A percentile compares a stretch with the other conserved stretches of the same genome.
Conservation (phyloP, 1,140 invertebrate species). For the Scaptodrosophila lebanonensis region DNA sequence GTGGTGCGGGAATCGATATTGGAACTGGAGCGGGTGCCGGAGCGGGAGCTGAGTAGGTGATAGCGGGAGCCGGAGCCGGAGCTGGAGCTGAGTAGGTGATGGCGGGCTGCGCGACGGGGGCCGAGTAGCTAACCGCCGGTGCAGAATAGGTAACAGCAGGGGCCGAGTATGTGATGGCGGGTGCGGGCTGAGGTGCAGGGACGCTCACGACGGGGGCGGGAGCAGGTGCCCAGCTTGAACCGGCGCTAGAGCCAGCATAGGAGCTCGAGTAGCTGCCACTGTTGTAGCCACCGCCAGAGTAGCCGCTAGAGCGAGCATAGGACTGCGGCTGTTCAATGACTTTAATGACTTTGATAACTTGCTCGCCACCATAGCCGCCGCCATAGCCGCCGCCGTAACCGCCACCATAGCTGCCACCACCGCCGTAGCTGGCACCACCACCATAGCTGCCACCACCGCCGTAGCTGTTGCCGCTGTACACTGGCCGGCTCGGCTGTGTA, state of each 20-base stretch:
- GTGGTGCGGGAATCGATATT: conserved; percentile 34
- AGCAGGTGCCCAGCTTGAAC: conserved; percentile 8
- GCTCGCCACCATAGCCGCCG: conserved; percentile 40
- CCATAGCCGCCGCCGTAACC: conserved; percentile 34
- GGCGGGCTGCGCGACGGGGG: conserved; percentile 16
- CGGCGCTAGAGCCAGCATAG: conserved; percentile 28
- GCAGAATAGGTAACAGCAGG: conserved; percentile 36
- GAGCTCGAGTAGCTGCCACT: conserved; percentile 26
- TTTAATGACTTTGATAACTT: conserved; percentile 58
- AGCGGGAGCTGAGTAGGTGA: conserved; percentile 23
- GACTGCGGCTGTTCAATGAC: conserved; percentile 50
- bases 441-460: conserved; percentile 25
- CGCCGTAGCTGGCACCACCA: conserved; percentile 9
- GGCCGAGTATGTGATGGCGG: conserved; percentile 11
- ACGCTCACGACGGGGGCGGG: conserved; percentile 4
- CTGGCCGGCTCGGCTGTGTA: conserved; percentile 54
- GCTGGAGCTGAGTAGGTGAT: conserved; percentile 29
- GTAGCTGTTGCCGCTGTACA: conserved; percentile 35
- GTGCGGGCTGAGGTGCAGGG: conserved; percentile 12
- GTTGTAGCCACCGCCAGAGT: conserved; percentile 23
- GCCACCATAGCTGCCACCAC: conserved; percentile 11
- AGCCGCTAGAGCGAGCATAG: conserved; percentile 23
- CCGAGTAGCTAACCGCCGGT: conserved; percentile 28
- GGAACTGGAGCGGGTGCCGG: conserved; percentile 27
- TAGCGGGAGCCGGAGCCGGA: conserved; percentile 13